Conservation (phyloP, 2,113 vertebrate genomes). For the Morone saxatilis region DNA sequence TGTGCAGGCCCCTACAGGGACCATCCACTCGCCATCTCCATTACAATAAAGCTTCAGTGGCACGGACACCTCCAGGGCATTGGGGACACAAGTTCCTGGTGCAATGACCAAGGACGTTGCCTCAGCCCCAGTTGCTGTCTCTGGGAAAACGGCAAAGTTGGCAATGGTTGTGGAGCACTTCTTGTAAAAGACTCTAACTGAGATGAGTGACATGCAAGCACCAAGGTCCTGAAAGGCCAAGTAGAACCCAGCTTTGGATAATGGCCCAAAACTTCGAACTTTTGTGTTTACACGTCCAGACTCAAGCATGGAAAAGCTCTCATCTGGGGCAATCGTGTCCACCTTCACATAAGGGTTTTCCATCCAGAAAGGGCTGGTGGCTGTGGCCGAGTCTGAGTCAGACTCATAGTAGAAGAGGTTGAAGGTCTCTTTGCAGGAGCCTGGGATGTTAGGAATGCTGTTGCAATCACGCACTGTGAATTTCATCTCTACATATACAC, state of each 20-base stretch:
- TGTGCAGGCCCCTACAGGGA: constrained; percentile 95
- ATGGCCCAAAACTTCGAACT: constrained; percentile 96
- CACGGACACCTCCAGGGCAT: constrained; percentile 94
- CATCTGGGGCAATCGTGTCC: constrained; percentile 97
- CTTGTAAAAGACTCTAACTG: constrained; percentile 97
- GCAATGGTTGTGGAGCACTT: constrained; percentile 97
- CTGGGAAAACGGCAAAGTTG: constrained; percentile 96
- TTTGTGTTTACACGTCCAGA: constrained; percentile 95
- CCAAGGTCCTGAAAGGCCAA: constrained; percentile 98
- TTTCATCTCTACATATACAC: constrained; percentile 96
- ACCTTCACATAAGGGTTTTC: constrained; percentile 99
- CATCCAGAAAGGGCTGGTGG: constrained; percentile 98
- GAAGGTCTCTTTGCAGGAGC: constrained; percentile 99
- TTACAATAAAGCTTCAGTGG: constrained; percentile 98
- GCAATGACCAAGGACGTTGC: constrained; percentile 97
- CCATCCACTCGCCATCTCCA: constrained; percentile 98
- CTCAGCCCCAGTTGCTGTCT: constrained; percentile 96
- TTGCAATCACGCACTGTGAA: constrained; percentile 97
- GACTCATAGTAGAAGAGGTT: constrained; percentile 98
- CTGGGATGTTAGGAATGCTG: constrained; percentile 97
- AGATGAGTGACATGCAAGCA: constrained; percentile 98
- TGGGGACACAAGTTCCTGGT: constrained; percentile 94
- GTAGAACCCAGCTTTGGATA: constrained; percentile 98
- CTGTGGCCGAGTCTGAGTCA: constrained; percentile 94
- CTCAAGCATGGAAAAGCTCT: constrained; percentile 96